Evolutionary conservation across 2,888 invertebrate genomes (phyloP), one percentile per base, ranked within the genome.

Genomic region (Chymomyza amoena): DNA sequence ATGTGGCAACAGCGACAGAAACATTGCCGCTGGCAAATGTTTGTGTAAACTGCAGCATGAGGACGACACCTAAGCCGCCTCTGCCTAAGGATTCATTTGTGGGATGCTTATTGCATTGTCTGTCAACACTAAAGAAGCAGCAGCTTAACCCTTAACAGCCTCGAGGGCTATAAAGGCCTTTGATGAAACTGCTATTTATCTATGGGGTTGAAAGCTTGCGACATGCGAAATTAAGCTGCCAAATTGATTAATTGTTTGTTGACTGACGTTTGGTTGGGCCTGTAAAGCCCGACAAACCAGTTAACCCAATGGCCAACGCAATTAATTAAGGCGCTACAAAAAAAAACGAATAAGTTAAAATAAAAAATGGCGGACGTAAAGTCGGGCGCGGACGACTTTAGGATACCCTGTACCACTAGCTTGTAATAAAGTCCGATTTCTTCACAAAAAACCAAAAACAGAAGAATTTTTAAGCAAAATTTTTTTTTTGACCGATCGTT

Each of bases 241-340:
- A 69, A 73, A 75, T 73, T 84, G 81, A 81, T 81, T 73, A 84
- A 81, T 79, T 72, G 77, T 71, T 69, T 64, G 69, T 51, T 64
- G 65, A 64, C 59, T 67, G 72, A 61, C 72, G 63, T 70, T 56
- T 45, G 64, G 28, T 64, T 52, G 50, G 16, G 9, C 20, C 4
- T 10, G 54, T 57, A 39, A 56, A 59, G 39, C 52, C 36, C 66
- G 25, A 45, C 66, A 52, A 18, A n/a, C 16, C 54, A 54, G 54
- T 32, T 36, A n/a, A 36, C 36, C 36, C 9, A 16, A 6, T 7
- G 15, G 60, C 61, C 62, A 66, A 61, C 59, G 69, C 66, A 81
- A 76, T 76, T 81, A 73, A 76, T 66, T 68, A 68, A 62, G 66
- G 61, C 32, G 57, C 3, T 3, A 25, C n/a, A 15, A 32, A 32